Conservation (phyloP, 1,140 invertebrate genomes). For the Rhopalosiphum padi region DNA sequence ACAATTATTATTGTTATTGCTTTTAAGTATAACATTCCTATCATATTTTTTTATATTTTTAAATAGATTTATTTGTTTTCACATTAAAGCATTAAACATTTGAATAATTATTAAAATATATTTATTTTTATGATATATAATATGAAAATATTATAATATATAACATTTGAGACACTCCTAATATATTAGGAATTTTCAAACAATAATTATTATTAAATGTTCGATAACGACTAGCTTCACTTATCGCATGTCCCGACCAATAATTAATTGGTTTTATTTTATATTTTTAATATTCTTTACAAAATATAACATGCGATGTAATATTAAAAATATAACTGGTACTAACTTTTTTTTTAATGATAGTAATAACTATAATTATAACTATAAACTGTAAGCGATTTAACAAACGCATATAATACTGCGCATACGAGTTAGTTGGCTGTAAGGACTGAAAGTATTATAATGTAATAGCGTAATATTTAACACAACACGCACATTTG, state of each 20-base stretch:
- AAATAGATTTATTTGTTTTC: no score
- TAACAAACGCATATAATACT: neutral
- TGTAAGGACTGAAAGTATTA: neutral
- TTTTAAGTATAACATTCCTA: no score
- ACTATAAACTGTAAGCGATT: neutral
- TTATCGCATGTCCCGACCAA: neutral
- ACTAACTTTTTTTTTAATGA: neutral
- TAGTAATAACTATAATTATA: neutral
- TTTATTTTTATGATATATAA: neutral
- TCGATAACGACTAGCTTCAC: neutral
- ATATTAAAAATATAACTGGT: neutral
- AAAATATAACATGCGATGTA: neutral
- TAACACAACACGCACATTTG: neutral
- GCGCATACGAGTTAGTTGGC: neutral
- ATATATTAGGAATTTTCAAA: neutral
- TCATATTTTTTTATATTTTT: no score
- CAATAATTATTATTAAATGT: neutral
- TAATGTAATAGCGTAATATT: neutral
- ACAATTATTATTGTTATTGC: no score
- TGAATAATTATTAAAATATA: neutral
- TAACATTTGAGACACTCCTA: neutral
- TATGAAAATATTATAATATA: no score
- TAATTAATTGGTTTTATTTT: neutral
- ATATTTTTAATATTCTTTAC: neutral
- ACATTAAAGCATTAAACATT: no score